phyloP scores from a whole-genome alignment of 30 jellyfish, hydroid and myxozoan species.

The Morbakka virulenta region DNA sequence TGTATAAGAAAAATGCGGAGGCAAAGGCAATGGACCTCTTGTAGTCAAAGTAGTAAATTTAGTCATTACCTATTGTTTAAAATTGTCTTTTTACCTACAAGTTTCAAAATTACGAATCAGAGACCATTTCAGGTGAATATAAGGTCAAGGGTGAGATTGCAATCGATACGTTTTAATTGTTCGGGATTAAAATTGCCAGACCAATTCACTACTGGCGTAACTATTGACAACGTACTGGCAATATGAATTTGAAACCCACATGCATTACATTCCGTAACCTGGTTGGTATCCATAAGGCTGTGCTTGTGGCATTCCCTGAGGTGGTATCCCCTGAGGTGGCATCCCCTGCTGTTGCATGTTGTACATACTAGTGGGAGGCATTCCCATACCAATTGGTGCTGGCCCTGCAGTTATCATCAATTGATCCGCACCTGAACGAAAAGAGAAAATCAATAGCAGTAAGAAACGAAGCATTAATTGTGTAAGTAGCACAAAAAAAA shows the following conservation, averaged over 20 bases:
- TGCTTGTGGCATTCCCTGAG: slow-evolving; percentile 57
- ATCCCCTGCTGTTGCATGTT: slow-evolving; percentile 86
- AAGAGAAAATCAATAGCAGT: not conserved
- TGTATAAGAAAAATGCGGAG: too few relatives aligned
- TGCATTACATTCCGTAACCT: slow-evolving; percentile 72
- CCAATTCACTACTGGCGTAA: too few relatives aligned
- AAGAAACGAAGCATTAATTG: not conserved
- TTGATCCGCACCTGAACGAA: slow-evolving; percentile 68
- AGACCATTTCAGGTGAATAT: too few relatives aligned
- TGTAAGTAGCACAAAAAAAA: not conserved
- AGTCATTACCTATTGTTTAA: too few relatives aligned
- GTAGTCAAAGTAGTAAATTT: too few relatives aligned
- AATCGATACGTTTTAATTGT: too few relatives aligned
- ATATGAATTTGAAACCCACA: too few relatives aligned
- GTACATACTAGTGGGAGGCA: slow-evolving; percentile 81
- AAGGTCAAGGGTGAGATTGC: too few relatives aligned
- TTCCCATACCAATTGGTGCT: slow-evolving; percentile 23
- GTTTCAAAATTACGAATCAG: too few relatives aligned
- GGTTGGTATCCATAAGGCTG: slow-evolving; percentile 68
- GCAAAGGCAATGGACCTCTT: too few relatives aligned
- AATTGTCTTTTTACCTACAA: too few relatives aligned
- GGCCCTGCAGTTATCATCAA: slow-evolving; percentile 98
- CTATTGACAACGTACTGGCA: not conserved
- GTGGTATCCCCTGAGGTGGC: slow-evolving; percentile 77
- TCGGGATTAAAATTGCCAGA: too few relatives aligned